Evolutionary conservation across 1,140 invertebrate genomes (phyloP), one percentile per base, ranked within the genome.

Genomic region (Copidosoma floridanum): DNA sequence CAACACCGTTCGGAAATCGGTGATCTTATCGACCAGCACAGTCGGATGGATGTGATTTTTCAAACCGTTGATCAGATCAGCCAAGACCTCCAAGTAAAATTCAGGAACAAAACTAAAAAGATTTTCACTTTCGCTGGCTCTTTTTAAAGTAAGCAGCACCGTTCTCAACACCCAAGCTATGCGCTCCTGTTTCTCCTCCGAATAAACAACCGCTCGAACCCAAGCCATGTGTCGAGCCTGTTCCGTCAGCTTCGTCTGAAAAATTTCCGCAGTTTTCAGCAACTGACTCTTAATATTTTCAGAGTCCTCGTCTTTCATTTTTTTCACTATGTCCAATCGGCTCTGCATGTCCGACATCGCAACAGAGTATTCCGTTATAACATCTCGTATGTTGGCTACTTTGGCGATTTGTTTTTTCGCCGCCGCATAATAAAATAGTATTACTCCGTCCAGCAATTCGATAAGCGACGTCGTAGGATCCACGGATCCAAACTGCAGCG

Each of bases 61-160:
- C 2, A 85, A 79, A 57, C 79, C 85, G 64, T 78, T 83, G 53
- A 71, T 86, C 7, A 89, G 72, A 71, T 92, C 88, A 48, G 91
- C 82, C 44, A 89, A 82, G 7, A 86, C 83, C 54, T 92, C 89
- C 29, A 93, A 81, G 71, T 93, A 93, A 70, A 91, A 89, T 63
- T 92, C 90, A 2, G 92, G 92, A 14, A 92, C 85, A 72, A 92
- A 93, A 10, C 85, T 83, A 74, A 93, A 92, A 29, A 92, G 81
- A 4, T 84, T 80, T 11, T 86, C 86, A 38, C 83, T 79, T n/a
- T 72, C 66, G 4, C 88, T 88, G 2, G 86, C 82, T 7, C 77
- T 77, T 35, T 81, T 77, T 18, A 89, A 66, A 0, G 86, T 88
- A 8, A 76, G 70, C 0, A 87, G 65, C 0, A 87, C 77, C 1